phyloP scores from a whole-genome alignment of 2,797 vertebrate genomes.

The Danionella dracula region DNA sequence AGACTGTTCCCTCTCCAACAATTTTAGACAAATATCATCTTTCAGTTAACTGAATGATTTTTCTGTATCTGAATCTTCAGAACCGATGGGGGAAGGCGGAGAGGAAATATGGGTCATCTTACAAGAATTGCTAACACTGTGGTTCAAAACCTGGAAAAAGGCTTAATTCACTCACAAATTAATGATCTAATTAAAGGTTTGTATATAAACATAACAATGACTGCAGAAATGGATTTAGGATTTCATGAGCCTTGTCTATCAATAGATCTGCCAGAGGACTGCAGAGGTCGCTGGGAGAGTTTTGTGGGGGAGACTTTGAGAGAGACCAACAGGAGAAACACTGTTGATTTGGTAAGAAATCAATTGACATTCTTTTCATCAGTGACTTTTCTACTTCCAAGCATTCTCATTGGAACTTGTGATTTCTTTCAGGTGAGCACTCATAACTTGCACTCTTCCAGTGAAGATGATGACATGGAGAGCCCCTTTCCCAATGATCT shows the following conservation, averaged over 20 bases:
- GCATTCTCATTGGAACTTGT: too few relatives aligned
- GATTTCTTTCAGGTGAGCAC: constrained; percentile 80
- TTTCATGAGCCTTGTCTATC: not conserved
- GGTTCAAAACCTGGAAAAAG: constrained; percentile 90
- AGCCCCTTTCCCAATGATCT: constrained; percentile 87
- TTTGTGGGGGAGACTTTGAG: constrained; percentile 90
- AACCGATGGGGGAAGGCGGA: constrained; percentile 84
- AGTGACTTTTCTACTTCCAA: too few relatives aligned
- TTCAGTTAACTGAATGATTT: not conserved
- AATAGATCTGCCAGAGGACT: constrained; percentile 90
- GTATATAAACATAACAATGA: not conserved
- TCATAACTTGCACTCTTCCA: constrained; percentile 93
- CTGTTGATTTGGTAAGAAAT: constrained; percentile 86
- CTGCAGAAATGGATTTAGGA: constrained; percentile 1
- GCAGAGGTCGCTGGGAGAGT: constrained; percentile 92
- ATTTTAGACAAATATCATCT: not conserved
- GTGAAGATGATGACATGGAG: constrained; percentile 95
- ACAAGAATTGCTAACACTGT: constrained; percentile 94
- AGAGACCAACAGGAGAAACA: constrained; percentile 91
- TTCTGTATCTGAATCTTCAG: constrained; percentile 54
- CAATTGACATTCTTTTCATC: too few relatives aligned
- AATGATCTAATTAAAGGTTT: constrained; percentile 80
- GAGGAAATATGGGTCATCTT: constrained; percentile 97
- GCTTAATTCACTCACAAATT: constrained; percentile 81
- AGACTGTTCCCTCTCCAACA: too few relatives aligned